Percentiles rank a stretch among this genome's conserved stretches.
phyloP scores from a whole-genome alignment of 1,140 invertebrate species.

The Homarus americanus region DNA sequence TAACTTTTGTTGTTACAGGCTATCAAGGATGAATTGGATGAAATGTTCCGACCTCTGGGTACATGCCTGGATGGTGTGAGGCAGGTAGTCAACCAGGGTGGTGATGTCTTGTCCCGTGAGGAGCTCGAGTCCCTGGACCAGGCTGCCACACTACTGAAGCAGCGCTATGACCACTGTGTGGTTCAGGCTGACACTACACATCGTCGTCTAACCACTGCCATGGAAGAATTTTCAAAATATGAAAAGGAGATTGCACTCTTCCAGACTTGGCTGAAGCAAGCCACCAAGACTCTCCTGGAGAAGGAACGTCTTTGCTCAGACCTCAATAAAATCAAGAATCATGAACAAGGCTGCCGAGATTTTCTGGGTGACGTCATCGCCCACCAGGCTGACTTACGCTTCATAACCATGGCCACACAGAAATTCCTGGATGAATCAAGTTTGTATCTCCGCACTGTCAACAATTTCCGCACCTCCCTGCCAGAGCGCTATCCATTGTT shows the following conservation, averaged over 20 bases:
- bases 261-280: conserved; percentile 87
- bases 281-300: conserved; percentile 88
- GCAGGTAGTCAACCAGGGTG: conserved; percentile 92
- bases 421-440: conserved; percentile 96
- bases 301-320: conserved; percentile 91
- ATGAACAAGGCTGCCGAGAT: conserved; percentile 87
- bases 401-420: conserved; percentile 96
- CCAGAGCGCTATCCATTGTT: conserved; percentile 81
- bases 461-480: conserved; percentile 89
- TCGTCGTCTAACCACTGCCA: conserved; percentile 86
- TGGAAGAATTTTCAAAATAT: conserved; percentile 93
- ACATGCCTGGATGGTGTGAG: conserved; percentile 94
- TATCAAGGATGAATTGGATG: conserved; percentile 93
- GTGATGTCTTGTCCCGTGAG: conserved; percentile 92
- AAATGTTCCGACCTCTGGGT: conserved; percentile 90
- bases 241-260: conserved; percentile 80
- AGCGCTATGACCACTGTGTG: conserved; percentile 86
- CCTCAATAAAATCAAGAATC: conserved; percentile 85
- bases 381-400: conserved; percentile 95
- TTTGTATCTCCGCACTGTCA: conserved; percentile 89
- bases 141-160: conserved; percentile 89
- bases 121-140: conserved; percentile 92
- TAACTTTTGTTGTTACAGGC: too few species aligned
- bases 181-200: conserved; percentile 89
- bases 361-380: conserved; percentile 96